Evolutionary conservation across 2,888 invertebrate genomes (phyloP), one percentile per base, ranked within the genome.

Genomic region (Saturnia japonica): DNA sequence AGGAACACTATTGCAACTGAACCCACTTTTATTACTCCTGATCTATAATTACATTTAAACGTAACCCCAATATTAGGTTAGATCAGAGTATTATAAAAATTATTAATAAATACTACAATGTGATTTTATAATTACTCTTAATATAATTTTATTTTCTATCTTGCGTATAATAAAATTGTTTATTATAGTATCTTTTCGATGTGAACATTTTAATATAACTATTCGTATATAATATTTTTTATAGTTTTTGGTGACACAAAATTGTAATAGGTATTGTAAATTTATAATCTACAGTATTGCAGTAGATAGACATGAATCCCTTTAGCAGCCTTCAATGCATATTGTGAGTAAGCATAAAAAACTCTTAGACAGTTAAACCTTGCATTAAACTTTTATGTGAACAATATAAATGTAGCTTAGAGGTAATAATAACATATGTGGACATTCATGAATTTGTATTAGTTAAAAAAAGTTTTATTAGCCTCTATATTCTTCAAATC

Each of bases 1-100:
- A 96, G 81, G 95, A 96, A 72, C 96, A 96, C 89, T 96, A 96
- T 89, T 97, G 97, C 93, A 95, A 95, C 88, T 96, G 86, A 94
- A 69, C 71, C 43, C 64, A 19, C 28, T 25, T 47, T n/a, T 19
- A 40, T 43, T 45, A 14, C n/a, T 40, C 43, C 40, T 34, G 71
- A 72, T 62, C 54, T 67, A 54, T 51, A 71, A n/a, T 43, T 68
- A 34, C 60, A 67, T 60, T 25, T 28, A 60, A 25, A 28, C 14
- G 3, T 25, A 60, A 25, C 57, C 28, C 25, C 28, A 28, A 25
- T 57, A n/a, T 54, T 54, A 54, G 8, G 51, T 54, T n/a, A 19
- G 54, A 25, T 60, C 25, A 7, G 28, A 60, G 14, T 28, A 14
- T 28, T 60, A 11, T 28, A 60, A 14, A 25, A 60, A 34, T 34